A percentile compares a stretch with the other conserved stretches of the same genome.
Conservation (phyloP, 2,888 invertebrate species). For the Crocallis elinguaria region DNA sequence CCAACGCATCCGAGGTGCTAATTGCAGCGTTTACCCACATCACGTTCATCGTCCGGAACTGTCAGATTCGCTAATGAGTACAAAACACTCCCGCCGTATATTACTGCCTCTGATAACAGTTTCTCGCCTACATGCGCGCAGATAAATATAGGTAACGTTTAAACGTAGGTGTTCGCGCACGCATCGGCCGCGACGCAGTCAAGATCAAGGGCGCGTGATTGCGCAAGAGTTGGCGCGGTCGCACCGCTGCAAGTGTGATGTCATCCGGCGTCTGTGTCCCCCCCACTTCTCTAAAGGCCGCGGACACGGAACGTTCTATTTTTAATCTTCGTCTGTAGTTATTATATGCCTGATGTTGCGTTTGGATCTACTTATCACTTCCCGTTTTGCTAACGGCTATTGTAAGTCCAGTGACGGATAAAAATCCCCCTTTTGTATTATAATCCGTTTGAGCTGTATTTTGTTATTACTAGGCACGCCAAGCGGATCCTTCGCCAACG, state of each 20-base stretch:
- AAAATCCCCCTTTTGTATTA: neutral
- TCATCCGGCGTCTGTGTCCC: conserved; percentile 73
- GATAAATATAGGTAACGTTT: conserved; percentile 74
- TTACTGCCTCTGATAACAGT: conserved; percentile 63
- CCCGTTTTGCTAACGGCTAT: conserved; percentile 22
- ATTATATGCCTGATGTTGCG: conserved; percentile 27
- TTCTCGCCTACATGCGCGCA: conserved; percentile 74
- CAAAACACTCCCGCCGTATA: conserved; percentile 61
- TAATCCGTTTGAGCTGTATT: neutral
- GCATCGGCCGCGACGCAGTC: conserved; percentile 83
- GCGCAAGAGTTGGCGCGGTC: conserved; percentile 83
- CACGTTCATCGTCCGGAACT: conserved; percentile 60
- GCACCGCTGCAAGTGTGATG: conserved; percentile 81
- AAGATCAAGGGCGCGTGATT: conserved; percentile 84
- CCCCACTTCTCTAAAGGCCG: conserved; percentile 64
- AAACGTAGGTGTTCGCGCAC: conserved; percentile 69
- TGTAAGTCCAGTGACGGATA: neutral
- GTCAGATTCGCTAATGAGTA: conserved; percentile 62
- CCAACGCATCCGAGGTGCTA: conserved; percentile 47
- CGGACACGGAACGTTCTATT: conserved; percentile 76
- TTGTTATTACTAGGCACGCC: neutral
- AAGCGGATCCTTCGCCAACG: conserved; percentile 3
- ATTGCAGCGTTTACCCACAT: conserved; percentile 51
- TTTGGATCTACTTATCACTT: conserved; percentile 26
- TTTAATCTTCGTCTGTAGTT: conserved; percentile 53